Conservation (phyloP, 2,797 vertebrate genomes). For the Poeciliopsis presidionis region DNA sequence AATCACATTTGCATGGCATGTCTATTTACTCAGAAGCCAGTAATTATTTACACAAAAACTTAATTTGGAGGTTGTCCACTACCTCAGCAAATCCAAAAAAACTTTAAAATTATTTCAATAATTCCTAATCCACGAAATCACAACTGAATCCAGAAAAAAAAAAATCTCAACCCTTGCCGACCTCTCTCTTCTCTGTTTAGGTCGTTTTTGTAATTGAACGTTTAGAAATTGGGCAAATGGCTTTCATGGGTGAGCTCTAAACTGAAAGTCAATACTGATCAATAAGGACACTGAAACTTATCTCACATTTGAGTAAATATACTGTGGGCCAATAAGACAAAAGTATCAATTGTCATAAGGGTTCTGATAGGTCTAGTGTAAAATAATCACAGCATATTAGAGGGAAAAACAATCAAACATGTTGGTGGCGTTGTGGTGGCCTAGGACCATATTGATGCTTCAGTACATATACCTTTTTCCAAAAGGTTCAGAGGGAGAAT, state of each 20-base stretch:
- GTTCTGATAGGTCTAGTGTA: not conserved
- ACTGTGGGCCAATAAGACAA: not conserved
- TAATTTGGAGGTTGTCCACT: not conserved
- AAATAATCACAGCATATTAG: not conserved
- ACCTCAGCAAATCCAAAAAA: not conserved
- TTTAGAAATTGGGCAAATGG: not conserved
- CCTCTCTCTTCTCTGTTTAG: not conserved
- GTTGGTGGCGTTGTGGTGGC: no score
- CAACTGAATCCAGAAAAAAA: not conserved
- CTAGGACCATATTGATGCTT: not conserved
- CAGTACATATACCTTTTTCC: no score
- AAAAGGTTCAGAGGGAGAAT: no score
- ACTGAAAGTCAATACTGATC: not conserved
- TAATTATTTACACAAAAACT: not conserved
- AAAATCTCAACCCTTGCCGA: not conserved
- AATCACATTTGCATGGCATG: not conserved
- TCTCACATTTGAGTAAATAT: not conserved
- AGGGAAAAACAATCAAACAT: not conserved
- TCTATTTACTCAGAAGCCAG: not conserved
- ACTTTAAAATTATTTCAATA: not conserved
- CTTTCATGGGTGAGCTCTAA: not conserved
- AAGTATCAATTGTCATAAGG: not conserved
- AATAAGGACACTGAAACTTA: not conserved
- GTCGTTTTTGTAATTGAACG: not conserved
- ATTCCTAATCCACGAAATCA: not conserved